Evolutionary conservation across 1,140 invertebrate genomes (phyloP), one percentile per base, ranked within the genome.

Genomic region (Onthophagus taurus): DNA sequence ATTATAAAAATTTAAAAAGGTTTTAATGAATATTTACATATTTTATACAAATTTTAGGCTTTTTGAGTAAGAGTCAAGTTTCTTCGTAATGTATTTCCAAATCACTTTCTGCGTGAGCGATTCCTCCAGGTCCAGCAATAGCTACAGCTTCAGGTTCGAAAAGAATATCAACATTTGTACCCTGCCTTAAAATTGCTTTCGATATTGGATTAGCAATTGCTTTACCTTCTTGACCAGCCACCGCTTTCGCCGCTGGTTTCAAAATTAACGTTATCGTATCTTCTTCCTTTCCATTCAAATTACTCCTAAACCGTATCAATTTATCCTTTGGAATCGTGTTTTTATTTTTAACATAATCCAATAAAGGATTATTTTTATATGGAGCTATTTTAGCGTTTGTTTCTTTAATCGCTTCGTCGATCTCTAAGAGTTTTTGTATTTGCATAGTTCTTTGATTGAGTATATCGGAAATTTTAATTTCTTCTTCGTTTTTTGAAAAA

Each of bases 161-260:
- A 26, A 75, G 59, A 13, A 83, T 70, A 36, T 74, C 67, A 11
- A 65, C 71, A 50, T 65, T 62, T 42, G 58, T 69, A 20, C 67
- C 73, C 53, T 69, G 58, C n/a, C 51, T 48, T 24, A 77, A 50
- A 55, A 73, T 44, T 45, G 72, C 68, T 59, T 67, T 66, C 8
- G 80, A 77, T 37, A 80, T 61, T n/a, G 80, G 80, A 42, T 74
- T 75, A 3, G 80, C 74, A 11, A 84, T 69, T 24, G 81, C 78
- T 6, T 71, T 69, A 13, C 81, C 80, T n/a, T 71, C 68, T 13
- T 69, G 61, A 1, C 77, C 77, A 23, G 74, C 78, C 7, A 74
- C 60, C 2, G 81, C 75, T 52, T 71, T 72, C 5, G 80, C 76
- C 26, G 67, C 61, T 0, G 81, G 81, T 49, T 72, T 75, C 33